Evolutionary conservation across 1,140 invertebrate genomes (phyloP).

Genomic region (Aphaenogaster rudis): DNA sequence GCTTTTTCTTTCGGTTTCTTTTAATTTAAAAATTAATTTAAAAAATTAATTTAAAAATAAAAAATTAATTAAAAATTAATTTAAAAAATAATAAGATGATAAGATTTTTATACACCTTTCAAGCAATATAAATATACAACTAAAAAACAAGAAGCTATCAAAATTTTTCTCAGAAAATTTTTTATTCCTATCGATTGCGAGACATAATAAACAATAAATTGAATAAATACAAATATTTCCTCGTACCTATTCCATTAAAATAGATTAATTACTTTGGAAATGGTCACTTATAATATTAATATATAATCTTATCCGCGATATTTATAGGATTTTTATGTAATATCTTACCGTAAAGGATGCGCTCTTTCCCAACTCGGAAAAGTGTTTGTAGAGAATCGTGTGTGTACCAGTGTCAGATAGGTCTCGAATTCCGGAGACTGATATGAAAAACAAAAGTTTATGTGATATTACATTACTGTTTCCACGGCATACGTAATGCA

Average conservation of each 20-base stretch:
- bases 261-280: neutral
- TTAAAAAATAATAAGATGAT: neutral
- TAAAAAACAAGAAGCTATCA: neutral
- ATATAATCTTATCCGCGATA: neutral
- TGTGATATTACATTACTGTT: conserved; percentile 41
- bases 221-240: conserved; percentile 10
- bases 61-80: too few relatives aligned
- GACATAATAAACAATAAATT: neutral
- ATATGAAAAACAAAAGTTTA: conserved; percentile 50
- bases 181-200: neutral
- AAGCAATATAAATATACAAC: neutral
- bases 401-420: conserved; percentile 98
- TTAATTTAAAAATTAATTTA: neutral
- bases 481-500: neutral
- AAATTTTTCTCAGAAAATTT: neutral
- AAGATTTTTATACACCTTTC: neutral
- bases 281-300: neutral
- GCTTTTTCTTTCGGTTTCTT: neutral
- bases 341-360: conserved; percentile 96
- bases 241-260: neutral
- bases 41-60: too few relatives aligned
- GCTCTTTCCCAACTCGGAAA: conserved; percentile 99
- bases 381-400: conserved; percentile 99
- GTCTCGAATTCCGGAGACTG: conserved; percentile 95
- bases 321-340: neutral